These are phyloP conservation scores for Epistrophe eligans DNA, from an alignment of 2,888 invertebrate species.

Conservation along the genomic window DNA sequence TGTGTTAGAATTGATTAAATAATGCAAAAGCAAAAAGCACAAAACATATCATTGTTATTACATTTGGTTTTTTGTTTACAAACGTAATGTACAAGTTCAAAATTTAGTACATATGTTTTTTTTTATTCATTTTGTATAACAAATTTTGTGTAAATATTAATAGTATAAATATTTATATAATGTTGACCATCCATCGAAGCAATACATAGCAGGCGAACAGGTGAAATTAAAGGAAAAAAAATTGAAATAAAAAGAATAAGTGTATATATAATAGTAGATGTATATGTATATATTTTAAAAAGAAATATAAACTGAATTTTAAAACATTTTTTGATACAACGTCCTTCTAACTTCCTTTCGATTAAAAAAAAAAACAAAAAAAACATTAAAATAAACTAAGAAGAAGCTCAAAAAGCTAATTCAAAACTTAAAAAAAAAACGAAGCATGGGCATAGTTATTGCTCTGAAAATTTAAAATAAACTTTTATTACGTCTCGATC, in stretches of 20 bases:
- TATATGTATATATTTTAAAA: slow-evolving; percentile 16
- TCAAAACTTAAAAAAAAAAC: slow-evolving; percentile 51
- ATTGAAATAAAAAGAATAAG: slow-evolving; percentile 79
- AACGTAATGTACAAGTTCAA: slow-evolving; percentile 69
- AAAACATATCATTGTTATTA: slow-evolving; percentile 48
- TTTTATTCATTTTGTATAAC: slow-evolving; percentile 23
- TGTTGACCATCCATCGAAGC: slow-evolving; percentile 83
- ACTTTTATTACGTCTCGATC: neutral
- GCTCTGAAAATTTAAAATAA: slow-evolving; percentile 33
- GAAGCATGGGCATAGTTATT: slow-evolving; percentile 34
- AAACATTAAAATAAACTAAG: slow-evolving; percentile 27
- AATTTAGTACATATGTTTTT: slow-evolving; percentile 60
- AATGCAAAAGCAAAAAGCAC: slow-evolving; percentile 71
- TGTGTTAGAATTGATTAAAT: slow-evolving; percentile 70
- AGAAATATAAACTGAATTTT: neutral
- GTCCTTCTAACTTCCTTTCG: slow-evolving; percentile 9
- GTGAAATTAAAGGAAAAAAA: slow-evolving; percentile 82
- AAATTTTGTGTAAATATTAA: slow-evolving; percentile 54
- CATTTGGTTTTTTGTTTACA: slow-evolving; percentile 27
- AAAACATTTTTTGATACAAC: neutral
- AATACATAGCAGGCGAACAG: slow-evolving; percentile 83
- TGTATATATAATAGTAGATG: slow-evolving; percentile 50
- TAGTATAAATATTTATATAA: slow-evolving; percentile 59
- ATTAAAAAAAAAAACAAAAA: slow-evolving; percentile 33
- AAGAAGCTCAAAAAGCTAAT: slow-evolving; percentile 73